Evolutionary conservation across 2,888 invertebrate species (phyloP), one percentile per base, ranked within the genome.

Genomic region (Lymantria dispar): DNA sequence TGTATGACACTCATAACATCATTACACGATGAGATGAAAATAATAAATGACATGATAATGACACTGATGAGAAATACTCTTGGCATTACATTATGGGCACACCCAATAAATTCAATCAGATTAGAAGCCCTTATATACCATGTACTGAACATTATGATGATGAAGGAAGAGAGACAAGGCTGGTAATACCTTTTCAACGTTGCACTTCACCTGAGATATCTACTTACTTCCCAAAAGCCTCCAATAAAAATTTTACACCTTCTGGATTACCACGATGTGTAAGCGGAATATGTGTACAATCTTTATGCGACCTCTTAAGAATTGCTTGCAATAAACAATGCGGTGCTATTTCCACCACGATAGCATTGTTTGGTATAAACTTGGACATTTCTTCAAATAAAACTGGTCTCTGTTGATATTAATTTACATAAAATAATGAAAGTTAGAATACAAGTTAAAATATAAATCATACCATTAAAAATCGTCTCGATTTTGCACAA

Each of bases 291-390:
- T 95, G 95, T 0, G 91, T 92, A 54, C 94, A 94, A 5, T 92
- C 91, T n/a, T 92, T 74, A 43, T 96, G 85, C 0, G 96, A 95
- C 50, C 96, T 91, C 72, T 95, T 95, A 9, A 98, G 80, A 60
- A 98, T 96, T 0, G 97, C 95, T 79, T 97, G 97, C 15, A 98
- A 89, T 14, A 98, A 88, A 15, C 96, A 95, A 68, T 98, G 97
- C 0, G 98, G 97, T 0, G 97, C 97, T 52, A 98, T 94, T 82
- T 98, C 97, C 45, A 98, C 94, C 1, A 94, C 92, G n/a, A 97
- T 88, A 0, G 97, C 96, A 71, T 96, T 94, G 8, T 92, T 86
- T 0, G 97, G 97, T 48, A 98, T 94, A 68, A 95, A 90, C 46
- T 85, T 89, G 7, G 95, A 86, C 0, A 95, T 95, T 80, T 97